Evolutionary conservation across 1,140 invertebrate genomes (phyloP).

Genomic region (Drosophila pruinosa): DNA sequence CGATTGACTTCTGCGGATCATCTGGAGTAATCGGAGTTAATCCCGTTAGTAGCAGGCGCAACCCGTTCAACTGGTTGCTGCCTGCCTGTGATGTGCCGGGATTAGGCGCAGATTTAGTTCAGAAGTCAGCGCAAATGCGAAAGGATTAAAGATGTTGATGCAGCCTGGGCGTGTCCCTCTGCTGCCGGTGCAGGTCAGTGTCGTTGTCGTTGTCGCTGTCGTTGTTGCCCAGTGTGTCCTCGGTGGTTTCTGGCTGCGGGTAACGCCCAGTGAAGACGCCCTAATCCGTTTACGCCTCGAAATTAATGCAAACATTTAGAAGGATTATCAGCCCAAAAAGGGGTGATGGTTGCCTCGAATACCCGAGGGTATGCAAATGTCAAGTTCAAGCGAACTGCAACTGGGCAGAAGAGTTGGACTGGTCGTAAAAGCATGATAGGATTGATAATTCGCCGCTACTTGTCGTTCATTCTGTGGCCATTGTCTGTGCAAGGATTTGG

Average conservation of each 20-base stretch:
- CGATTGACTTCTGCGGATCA: slow-evolving; percentile 79
- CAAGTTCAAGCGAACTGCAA: slow-evolving; percentile 9
- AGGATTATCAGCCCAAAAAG: slow-evolving; percentile 73
- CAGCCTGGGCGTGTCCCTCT: slow-evolving; percentile 25
- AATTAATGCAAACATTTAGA: slow-evolving; percentile 82
- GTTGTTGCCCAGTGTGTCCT: slow-evolving; percentile 31
- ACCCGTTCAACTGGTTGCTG: slow-evolving; percentile 4
- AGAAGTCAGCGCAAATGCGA: slow-evolving; percentile 74
- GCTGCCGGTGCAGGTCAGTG: slow-evolving; percentile 46
- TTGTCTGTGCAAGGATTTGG: slow-evolving; percentile 62
- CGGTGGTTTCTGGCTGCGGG: slow-evolving; percentile 70
- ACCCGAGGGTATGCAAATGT: slow-evolving; percentile 16
- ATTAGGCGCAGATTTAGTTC: slow-evolving; percentile 59
- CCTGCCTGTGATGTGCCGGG: slow-evolving; percentile 18
- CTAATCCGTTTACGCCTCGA: slow-evolving; percentile 76
- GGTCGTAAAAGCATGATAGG: slow-evolving; percentile 76
- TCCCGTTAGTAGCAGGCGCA: slow-evolving; percentile 50
- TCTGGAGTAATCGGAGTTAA: slow-evolving; percentile 74
- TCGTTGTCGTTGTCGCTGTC: neutral
- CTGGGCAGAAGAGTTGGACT: slow-evolving; percentile 6
- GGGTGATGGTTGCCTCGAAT: slow-evolving; percentile 30
- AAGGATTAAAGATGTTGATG: slow-evolving; percentile 56
- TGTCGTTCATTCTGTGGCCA: slow-evolving; percentile 66
- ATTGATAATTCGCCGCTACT: slow-evolving; percentile 79
- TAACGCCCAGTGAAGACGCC: slow-evolving; percentile 62